These are phyloP conservation scores for Actinia tenebrosa DNA, from an alignment of 64 coral and sea anemone genomes.

Conservation along the genomic window DNA sequence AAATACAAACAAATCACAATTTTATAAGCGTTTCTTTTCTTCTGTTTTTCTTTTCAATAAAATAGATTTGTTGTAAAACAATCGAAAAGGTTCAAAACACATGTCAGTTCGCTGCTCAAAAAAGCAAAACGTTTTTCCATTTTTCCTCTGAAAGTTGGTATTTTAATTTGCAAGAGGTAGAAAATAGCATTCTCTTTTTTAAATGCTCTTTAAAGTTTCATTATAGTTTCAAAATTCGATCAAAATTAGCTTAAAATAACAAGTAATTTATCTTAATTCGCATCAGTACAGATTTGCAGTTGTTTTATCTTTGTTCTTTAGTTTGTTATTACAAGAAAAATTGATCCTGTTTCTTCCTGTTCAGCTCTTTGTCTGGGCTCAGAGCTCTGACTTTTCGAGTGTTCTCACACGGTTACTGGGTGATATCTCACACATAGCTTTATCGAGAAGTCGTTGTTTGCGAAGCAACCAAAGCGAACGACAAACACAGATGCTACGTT, in stretches of 20 bases:
- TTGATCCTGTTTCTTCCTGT: background rate
- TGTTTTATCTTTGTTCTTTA: background rate
- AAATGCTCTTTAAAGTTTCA: background rate
- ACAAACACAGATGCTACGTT: constrained; percentile 22
- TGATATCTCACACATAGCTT: background rate
- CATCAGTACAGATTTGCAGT: background rate
- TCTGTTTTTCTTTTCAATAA: background rate
- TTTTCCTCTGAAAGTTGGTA: background rate
- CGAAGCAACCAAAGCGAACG: background rate
- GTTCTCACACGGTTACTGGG: background rate
- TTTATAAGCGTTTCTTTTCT: background rate
- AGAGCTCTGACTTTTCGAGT: background rate
- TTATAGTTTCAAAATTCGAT: background rate
- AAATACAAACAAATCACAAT: background rate
- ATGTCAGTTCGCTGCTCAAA: background rate
- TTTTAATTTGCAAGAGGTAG: no score
- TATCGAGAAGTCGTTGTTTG: background rate
- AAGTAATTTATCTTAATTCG: background rate
- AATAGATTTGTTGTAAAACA: constrained; percentile 4
- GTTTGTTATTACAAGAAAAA: background rate
- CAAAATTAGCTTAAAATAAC: background rate
- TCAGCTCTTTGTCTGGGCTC: background rate
- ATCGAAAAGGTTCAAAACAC: constrained; percentile 2
- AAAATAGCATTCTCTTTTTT: background rate
- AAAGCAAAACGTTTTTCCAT: background rate